Evolutionary conservation across 2,888 invertebrate genomes (phyloP).

Genomic region (Camptogramma bilineatum): DNA sequence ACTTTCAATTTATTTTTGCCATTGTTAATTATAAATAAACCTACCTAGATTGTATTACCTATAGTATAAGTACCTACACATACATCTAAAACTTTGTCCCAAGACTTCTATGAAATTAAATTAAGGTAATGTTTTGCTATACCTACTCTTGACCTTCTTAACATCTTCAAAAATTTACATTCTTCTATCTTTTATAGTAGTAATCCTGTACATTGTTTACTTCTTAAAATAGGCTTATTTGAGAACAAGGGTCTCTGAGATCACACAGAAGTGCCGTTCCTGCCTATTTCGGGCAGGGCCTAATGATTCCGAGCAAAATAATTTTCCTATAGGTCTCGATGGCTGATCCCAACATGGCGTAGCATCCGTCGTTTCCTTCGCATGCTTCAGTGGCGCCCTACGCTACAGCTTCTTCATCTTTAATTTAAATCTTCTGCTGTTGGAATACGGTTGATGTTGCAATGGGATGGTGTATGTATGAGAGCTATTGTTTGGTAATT

Average conservation of each 20-base stretch:
- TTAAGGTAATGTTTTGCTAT: no score
- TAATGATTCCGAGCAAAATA: constrained; percentile 22
- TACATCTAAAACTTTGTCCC: no score
- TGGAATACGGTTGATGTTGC: constrained; percentile 9
- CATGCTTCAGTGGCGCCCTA: constrained; percentile 41
- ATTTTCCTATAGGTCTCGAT: constrained; percentile 39
- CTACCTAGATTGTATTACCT: neutral
- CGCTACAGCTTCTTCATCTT: constrained; percentile 25
- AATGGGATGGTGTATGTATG: constrained; percentile 17
- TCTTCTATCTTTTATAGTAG: no score
- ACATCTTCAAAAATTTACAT: no score
- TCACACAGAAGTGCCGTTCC: neutral
- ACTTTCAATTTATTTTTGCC: neutral
- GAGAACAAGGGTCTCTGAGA: neutral
- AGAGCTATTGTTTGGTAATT: constrained; percentile 43
- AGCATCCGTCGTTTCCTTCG: constrained; percentile 37
- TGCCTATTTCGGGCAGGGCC: neutral
- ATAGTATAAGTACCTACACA: no score
- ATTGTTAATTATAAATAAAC: neutral
- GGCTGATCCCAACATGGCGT: constrained; percentile 37
- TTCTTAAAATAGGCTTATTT: neutral
- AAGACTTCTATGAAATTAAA: no score
- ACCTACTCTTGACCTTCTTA: no score
- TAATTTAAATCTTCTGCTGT: constrained; percentile 12
- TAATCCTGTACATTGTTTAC: neutral